Percentiles rank a stretch among this genome's conserved stretches.
Evolutionary conservation across 92 coral and sea anemone species (phyloP).

Genomic region (Meandrina meandrites): DNA sequence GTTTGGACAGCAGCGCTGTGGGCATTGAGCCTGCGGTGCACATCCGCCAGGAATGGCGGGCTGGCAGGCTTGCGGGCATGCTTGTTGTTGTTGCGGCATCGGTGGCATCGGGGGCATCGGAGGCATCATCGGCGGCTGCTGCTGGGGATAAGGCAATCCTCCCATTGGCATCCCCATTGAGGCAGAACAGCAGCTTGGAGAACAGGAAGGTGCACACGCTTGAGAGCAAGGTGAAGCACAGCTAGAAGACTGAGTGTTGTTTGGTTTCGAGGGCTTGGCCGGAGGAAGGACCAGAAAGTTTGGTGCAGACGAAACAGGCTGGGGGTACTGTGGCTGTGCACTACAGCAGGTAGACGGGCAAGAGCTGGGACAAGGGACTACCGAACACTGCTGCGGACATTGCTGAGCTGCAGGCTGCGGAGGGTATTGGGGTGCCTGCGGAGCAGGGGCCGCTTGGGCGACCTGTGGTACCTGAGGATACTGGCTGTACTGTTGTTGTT

Average conservation of each 20-base stretch:
- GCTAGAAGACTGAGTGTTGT: slow-evolving; percentile 44
- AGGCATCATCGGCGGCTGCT: slow-evolving; percentile 50
- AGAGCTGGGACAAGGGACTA: slow-evolving; percentile 61
- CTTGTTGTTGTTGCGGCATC: slow-evolving; percentile 56
- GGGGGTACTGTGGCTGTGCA: slow-evolving; percentile 37
- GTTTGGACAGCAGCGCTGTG: slow-evolving; percentile 40
- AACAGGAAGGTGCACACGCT: slow-evolving; percentile 71
- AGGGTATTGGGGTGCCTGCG: slow-evolving; percentile 36
- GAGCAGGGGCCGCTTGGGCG: slow-evolving; percentile 22
- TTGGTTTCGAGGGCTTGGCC: slow-evolving; percentile 39
- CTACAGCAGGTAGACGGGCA: slow-evolving; percentile 64
- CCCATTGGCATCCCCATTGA: slow-evolving; percentile 43
- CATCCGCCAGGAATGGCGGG: slow-evolving; percentile 64
- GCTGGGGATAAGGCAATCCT: slow-evolving; percentile 46
- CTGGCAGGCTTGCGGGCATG: slow-evolving; percentile 57
- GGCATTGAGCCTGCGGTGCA: slow-evolving; percentile 61
- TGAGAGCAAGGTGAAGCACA: slow-evolving; percentile 76
- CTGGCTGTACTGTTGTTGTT: slow-evolving; percentile 48
- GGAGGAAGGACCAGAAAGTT: slow-evolving; percentile 60
- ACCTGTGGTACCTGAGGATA: slow-evolving; percentile 31
- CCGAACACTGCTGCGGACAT: slow-evolving; percentile 79
- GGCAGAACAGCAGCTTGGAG: slow-evolving; percentile 66
- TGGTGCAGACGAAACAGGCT: slow-evolving; percentile 28
- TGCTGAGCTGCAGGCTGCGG: slow-evolving; percentile 52
- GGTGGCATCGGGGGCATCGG: slow-evolving; percentile 42